These are phyloP conservation scores for Caenorhabditis tropicalis DNA, from an alignment of 1,140 invertebrate genomes.

Conservation along the genomic window DNA sequence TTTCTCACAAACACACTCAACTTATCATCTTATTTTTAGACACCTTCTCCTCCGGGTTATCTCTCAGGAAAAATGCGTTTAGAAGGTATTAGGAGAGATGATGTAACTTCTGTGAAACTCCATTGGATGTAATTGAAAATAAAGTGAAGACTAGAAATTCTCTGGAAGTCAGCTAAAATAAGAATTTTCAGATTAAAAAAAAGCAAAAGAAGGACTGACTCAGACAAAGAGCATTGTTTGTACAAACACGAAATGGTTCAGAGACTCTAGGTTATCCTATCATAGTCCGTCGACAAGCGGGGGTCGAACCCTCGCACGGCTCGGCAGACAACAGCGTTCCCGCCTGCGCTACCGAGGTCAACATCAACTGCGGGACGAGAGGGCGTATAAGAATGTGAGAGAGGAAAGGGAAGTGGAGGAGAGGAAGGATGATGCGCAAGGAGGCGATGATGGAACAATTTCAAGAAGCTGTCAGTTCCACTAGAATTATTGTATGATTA, in stretches of 20 bases:
- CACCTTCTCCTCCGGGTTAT: no score
- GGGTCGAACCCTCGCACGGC: neutral
- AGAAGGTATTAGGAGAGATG: neutral
- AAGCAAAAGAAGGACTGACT: conserved; percentile 15
- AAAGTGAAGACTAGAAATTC: neutral
- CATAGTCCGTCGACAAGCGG: neutral
- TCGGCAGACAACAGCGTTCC: neutral
- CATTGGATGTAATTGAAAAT: neutral
- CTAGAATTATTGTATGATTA: no score
- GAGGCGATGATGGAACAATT: no score
- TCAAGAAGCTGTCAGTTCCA: no score
- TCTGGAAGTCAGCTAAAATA: neutral
- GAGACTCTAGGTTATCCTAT: conserved; percentile 44
- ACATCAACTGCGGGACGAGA: neutral
- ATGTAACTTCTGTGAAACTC: neutral
- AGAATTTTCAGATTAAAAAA: conserved; percentile 30
- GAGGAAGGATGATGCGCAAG: neutral
- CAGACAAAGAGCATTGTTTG: conserved; percentile 37
- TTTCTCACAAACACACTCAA: neutral
- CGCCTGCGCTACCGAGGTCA: conserved; percentile 16
- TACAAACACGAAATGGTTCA: conserved; percentile 45
- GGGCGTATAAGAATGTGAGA: neutral
- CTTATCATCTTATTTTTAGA: conserved; percentile 34
- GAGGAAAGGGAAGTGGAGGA: neutral
- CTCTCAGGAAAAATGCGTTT: neutral